Base-by-base conservation (phyloP, 2,797 vertebrate genomes). In the Microchirus variegatus region DNA sequence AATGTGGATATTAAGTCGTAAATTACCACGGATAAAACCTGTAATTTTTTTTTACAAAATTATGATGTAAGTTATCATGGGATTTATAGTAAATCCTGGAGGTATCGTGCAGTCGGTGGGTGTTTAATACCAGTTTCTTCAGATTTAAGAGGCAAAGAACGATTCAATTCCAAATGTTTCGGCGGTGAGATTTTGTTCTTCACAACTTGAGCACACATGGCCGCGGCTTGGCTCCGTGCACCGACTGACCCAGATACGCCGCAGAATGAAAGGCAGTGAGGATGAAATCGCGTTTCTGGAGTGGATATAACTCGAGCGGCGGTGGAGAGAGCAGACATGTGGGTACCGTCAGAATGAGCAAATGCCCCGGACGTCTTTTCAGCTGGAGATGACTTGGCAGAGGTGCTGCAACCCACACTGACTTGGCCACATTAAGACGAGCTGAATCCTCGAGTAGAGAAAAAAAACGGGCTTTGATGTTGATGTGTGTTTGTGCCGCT, bases 381-480 rank as follows among this genome's bases (percentile, higher is more conserved):
- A 77, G 40, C 80, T 74, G 57, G 60, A 77, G 71, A 70, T 56
- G 77, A 75, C 75, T 87, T 78, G 80, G 85, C 81, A 82, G 75
- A 83, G 70, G 73, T 75, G 70, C 53, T 67, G 63, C 48, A 70
- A 59, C 65, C 71, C 71, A 72, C 73, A 71, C 2, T 64, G 70
- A 73, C 48, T 56, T 70, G 54, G 58, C 55, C 61, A n/a, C 44
- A 53, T 55, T 36, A 18, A 68, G 59, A 79, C 31, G 18, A 74
- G 57, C 31, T 52, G 48, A 69, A 77, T 53, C 68, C 67, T 82
- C 45, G 55, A 76, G 86, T 76, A 70, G 50, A 70, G n/a, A n/a
- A n/a, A n/a, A n/a, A n/a, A 73, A 77, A 62, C 64, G 53, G 22
- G 44, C 53, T 67, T 69, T 70, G 72, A 64, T 64, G 54, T 18